A percentile compares a stretch with the other conserved stretches of the same genome.
These are phyloP conservation scores for Mycalesis mineus DNA, from an alignment of 2,888 invertebrate species.

Conservation along the genomic window DNA sequence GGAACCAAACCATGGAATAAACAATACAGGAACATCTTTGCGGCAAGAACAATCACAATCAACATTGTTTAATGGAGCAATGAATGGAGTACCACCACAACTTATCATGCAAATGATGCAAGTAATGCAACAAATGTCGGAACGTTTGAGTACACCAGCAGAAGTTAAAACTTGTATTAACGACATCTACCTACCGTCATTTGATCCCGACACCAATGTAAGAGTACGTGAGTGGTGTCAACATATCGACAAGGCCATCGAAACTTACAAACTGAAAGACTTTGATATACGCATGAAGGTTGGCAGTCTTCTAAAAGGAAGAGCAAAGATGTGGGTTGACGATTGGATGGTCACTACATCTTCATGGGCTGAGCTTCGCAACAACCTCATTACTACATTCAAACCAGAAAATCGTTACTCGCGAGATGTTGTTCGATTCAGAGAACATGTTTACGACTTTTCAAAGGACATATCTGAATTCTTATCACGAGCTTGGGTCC, in stretches of 20 bases:
- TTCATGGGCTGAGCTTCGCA: constrained; percentile 21
- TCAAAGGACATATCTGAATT: constrained; percentile 23
- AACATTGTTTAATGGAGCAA: too few relatives aligned
- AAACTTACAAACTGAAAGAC: constrained; percentile 30
- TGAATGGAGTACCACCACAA: constrained; percentile 21
- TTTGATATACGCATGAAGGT: constrained; percentile 32
- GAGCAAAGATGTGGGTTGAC: constrained; percentile 22
- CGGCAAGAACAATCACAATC: too few relatives aligned
- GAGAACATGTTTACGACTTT: constrained; percentile 19
- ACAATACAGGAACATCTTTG: too few relatives aligned
- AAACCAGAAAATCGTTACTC: constrained; percentile 24
- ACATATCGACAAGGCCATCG: constrained; percentile 29
- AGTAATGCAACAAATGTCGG: constrained; percentile 34
- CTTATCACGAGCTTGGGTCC: too few relatives aligned
- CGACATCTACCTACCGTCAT: constrained; percentile 34
- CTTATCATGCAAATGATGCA: constrained; percentile 32
- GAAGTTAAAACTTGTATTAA: constrained; percentile 29
- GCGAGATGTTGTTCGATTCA: constrained; percentile 19
- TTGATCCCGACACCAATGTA: constrained; percentile 33
- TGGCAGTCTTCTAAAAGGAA: constrained; percentile 18
- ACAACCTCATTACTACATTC: constrained; percentile 24
- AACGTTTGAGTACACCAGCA: constrained; percentile 22
- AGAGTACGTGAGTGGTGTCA: constrained; percentile 37
- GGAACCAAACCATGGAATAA: too few relatives aligned
- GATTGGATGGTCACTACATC: constrained; percentile 26